These are phyloP conservation scores for Bicyclus anynana DNA, from an alignment of 1,140 invertebrate species.

Conservation along the genomic window DNA sequence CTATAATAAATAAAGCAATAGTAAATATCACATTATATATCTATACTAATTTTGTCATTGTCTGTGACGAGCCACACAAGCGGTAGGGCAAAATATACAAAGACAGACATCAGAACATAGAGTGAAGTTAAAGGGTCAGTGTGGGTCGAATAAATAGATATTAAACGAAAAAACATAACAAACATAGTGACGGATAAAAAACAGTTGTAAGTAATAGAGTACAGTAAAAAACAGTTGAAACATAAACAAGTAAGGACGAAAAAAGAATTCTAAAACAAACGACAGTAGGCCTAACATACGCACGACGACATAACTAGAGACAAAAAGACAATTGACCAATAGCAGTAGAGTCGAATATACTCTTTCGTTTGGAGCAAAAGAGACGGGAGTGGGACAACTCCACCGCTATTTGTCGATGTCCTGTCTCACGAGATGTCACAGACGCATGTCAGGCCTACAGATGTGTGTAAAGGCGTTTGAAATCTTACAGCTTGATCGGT, in stretches of 20 bases:
- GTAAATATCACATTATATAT: not conserved
- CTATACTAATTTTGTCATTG: not conserved
- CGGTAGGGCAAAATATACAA: slow-evolving; percentile 1
- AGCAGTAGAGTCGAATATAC: too few species aligned
- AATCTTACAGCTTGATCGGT: slow-evolving; percentile 99
- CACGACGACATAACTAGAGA: too few species aligned
- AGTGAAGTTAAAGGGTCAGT: slow-evolving; percentile 51
- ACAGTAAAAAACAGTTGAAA: slow-evolving; percentile 48
- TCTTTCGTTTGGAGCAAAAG: too few species aligned
- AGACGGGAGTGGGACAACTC: too few species aligned
- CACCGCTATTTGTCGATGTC: too few species aligned
- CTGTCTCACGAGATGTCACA: too few species aligned
- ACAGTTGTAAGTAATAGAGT: slow-evolving; percentile 59
- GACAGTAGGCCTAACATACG: too few species aligned
- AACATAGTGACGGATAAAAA: slow-evolving; percentile 43
- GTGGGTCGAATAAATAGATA: slow-evolving; percentile 11
- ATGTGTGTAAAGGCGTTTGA: slow-evolving; percentile 54
- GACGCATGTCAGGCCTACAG: too few species aligned
- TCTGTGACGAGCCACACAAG: not conserved
- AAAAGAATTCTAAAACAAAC: slow-evolving; percentile 54
- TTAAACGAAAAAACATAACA: slow-evolving; percentile 29
- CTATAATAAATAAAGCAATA: not conserved
- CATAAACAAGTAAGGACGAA: slow-evolving; percentile 43
- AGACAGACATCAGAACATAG: not conserved
- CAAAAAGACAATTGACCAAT: too few species aligned